Evolutionary conservation across 1,140 invertebrate species (phyloP).

Genomic region (Procambarus virginalis): DNA sequence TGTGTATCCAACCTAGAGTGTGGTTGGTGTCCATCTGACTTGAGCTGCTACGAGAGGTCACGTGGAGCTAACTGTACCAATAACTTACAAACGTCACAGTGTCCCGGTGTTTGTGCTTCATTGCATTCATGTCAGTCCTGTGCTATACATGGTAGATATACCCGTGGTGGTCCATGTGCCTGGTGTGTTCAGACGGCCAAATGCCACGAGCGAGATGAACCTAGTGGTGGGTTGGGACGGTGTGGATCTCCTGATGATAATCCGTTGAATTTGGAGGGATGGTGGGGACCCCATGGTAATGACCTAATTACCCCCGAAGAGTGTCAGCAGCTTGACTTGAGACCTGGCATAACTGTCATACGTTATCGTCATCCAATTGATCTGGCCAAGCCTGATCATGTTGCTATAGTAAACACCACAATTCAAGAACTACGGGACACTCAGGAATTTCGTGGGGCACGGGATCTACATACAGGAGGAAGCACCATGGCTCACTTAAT

Average conservation of each 20-base stretch:
- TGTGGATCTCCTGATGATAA: conserved; percentile 86
- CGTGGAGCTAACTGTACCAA: conserved; percentile 89
- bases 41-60: conserved; percentile 87
- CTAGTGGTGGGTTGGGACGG: conserved; percentile 76
- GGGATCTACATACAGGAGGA: conserved; percentile 76
- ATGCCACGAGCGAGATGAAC: conserved; percentile 90
- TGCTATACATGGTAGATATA: conserved; percentile 77
- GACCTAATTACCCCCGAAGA: conserved; percentile 82
- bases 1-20: conserved; percentile 93
- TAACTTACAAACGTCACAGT: conserved; percentile 89
- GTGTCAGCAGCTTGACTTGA: conserved; percentile 85
- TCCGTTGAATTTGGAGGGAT: conserved; percentile 84
- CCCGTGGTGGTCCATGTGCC: conserved; percentile 80
- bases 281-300: conserved; percentile 90
- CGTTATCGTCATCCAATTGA: conserved; percentile 91
- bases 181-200: conserved; percentile 94
- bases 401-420: conserved; percentile 87
- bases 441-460: conserved; percentile 79
- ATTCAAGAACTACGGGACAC: conserved; percentile 84
- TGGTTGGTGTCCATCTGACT: conserved; percentile 91
- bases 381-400: conserved; percentile 86
- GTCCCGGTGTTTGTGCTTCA: conserved; percentile 90
- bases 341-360: conserved; percentile 91
- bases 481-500: conserved; percentile 78
- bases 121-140: conserved; percentile 92